Evolutionary conservation across 2,888 invertebrate species (phyloP), one percentile per base, ranked within the genome.

Genomic region (Anthrax anthrax): DNA sequence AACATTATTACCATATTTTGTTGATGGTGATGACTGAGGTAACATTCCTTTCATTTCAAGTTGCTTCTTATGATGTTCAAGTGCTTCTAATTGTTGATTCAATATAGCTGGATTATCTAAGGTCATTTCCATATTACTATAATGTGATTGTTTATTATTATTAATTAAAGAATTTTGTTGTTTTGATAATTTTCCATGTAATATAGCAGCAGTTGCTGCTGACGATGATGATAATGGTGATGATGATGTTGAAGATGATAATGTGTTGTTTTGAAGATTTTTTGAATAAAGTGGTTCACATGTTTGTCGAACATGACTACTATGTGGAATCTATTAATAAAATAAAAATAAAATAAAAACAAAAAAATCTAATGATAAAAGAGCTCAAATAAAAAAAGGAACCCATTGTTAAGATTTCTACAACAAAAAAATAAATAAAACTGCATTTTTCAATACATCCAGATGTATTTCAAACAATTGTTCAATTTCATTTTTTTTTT

Each of bases 241-340:
- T 17, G 17, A 18, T 23, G 14, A 32, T 18, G 12, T 12, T 18
- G 10, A 12, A 2, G n/a, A n/a, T n/a, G 19, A 19, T 6, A 32
- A 12, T 27, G 19, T 37, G 14, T 44, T 39, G 42, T 67, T 63
- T 56, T 75, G 70, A 51, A 76, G 81, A 39, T 80, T 64, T 23
- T 82, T 76, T 36, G 85, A 81, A 63, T 80, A 87, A 10, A 81
- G 80, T 3, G 86, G 86, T 58, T 82, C 82, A 44, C 80, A 72
- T 44, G 80, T 70, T 55, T 78, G 75, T 61, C 77, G 80, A 43
- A 86, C 73, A 5, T 75, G 72, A 55, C 81, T 81, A 64, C 85
- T 86, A 59, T 82, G 81, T 50, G 86, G 86, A 57, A 87, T 80
- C 80, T 65, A 47, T 18, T 29, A 16, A 4, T 81, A 68, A 14